These are phyloP conservation scores for Diplazon laetatorius DNA, from an alignment of 2,888 invertebrate species.

Conservation along the genomic window DNA sequence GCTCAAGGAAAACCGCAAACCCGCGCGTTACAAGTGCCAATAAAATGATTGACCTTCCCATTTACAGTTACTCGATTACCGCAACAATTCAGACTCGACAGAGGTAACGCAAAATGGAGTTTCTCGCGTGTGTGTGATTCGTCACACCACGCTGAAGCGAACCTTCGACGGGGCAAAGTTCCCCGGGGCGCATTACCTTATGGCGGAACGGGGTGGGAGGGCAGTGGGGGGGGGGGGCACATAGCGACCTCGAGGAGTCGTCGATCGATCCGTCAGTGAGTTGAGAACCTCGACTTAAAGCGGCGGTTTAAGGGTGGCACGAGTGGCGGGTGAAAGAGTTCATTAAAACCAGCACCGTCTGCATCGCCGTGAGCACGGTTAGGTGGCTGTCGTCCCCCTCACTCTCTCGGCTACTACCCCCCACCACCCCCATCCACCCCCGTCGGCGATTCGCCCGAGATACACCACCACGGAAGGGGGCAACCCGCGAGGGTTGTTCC, in stretches of 20 bases:
- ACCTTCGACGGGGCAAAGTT: not conserved
- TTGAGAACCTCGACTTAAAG: slow-evolving; percentile 76
- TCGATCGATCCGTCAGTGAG: slow-evolving; percentile 56
- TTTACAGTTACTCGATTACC: not conserved
- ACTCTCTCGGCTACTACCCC: slow-evolving; percentile 62
- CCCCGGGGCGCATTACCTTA: not conserved
- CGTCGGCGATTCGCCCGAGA: slow-evolving; percentile 50
- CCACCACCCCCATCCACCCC: slow-evolving; percentile 61
- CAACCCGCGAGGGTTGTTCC: slow-evolving; percentile 52
- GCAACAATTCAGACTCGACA: too few relatives aligned
- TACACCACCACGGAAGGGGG: slow-evolving; percentile 53
- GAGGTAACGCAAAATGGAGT: not conserved
- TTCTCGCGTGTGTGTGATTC: not conserved
- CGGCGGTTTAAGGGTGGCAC: slow-evolving; percentile 79
- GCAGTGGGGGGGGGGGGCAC: too few relatives aligned
- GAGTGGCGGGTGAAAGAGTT: slow-evolving; percentile 80
- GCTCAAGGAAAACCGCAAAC: too few relatives aligned
- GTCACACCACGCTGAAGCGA: not conserved
- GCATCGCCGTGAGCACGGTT: slow-evolving; percentile 66
- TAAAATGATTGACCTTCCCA: not conserved
- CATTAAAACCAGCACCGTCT: slow-evolving; percentile 80
- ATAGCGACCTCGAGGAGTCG: slow-evolving; percentile 24
- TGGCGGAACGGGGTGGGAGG: too few relatives aligned
- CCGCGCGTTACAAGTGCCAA: too few relatives aligned
- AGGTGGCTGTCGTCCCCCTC: slow-evolving; percentile 37